phyloP scores from a whole-genome alignment of 2,888 invertebrate genomes.

The Linyphia triangularis region DNA sequence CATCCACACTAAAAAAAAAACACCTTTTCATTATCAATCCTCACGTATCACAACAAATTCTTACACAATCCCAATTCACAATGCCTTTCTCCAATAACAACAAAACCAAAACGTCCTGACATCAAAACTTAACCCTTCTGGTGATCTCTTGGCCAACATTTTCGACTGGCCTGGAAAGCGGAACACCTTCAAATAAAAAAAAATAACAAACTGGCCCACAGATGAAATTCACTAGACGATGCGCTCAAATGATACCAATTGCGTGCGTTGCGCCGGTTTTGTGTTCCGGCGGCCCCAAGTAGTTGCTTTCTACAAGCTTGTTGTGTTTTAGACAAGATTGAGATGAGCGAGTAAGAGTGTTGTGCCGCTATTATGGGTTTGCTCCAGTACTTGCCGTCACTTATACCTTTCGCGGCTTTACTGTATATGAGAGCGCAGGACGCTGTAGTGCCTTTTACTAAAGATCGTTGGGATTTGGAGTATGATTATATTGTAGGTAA shows the following conservation, averaged over 20 bases:
- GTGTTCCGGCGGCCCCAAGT: not conserved
- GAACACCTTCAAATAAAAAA: not conserved
- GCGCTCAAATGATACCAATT: not conserved
- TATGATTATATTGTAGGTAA: conserved; percentile 77
- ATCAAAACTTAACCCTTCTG: conserved; percentile 55
- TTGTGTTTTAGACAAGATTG: not conserved
- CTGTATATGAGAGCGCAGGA: conserved; percentile 77
- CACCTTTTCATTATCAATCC: no score
- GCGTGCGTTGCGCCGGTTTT: not conserved
- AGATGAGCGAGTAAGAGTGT: not conserved
- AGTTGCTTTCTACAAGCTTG: no score
- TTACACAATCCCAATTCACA: no score
- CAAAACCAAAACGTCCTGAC: not conserved
- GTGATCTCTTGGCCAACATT: not conserved
- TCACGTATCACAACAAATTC: no score
- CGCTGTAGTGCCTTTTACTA: conserved; percentile 71
- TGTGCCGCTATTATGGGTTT: conserved; percentile 42
- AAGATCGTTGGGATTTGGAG: conserved; percentile 76
- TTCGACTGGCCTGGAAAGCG: not conserved
- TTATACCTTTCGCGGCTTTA: conserved; percentile 76
- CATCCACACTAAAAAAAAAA: no score
- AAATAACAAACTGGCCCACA: not conserved
- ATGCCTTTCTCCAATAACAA: not conserved
- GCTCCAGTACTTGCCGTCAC: conserved; percentile 73
- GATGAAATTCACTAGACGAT: not conserved